Evolutionary conservation across 2,888 invertebrate genomes (phyloP).

Genomic region (Philaethria dido): DNA sequence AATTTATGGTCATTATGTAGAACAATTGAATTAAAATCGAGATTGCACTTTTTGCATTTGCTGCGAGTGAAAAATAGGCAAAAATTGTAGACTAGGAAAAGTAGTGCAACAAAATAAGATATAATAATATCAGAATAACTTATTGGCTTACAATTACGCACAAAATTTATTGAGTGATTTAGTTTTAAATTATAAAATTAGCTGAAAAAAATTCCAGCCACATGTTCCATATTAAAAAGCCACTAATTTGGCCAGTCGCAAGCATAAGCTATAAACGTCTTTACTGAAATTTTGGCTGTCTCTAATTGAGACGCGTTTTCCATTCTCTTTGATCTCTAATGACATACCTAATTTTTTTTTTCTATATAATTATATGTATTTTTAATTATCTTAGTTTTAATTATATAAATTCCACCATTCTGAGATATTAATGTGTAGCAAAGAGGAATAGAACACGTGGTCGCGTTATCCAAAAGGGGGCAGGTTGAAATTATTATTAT

Average conservation of each 20-base stretch:
- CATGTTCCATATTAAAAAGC: too few relatives aligned
- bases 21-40: not conserved
- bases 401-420: not conserved
- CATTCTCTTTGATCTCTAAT: constrained; percentile 9
- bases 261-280: not conserved
- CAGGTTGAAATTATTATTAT: constrained; percentile 12
- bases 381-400: not conserved
- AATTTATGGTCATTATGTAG: not conserved
- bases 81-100: not conserved
- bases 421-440: not conserved
- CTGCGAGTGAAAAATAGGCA: not conserved
- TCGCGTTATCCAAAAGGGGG: not conserved
- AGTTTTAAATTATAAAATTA: not conserved
- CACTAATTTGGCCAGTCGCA: not conserved
- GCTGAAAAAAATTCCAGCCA: not conserved
- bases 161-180: not conserved
- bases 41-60: not conserved
- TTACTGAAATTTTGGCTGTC: not conserved
- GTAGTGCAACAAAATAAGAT: not conserved
- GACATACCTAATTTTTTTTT: too few relatives aligned
- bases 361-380: too few relatives aligned
- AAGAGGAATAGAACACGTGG: not conserved
- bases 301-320: not conserved
- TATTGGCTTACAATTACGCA: not conserved
- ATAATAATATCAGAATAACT: not conserved